Evolutionary conservation across 2,797 vertebrate genomes (phyloP).

Genomic region (Hephaestus fuliginosus): DNA sequence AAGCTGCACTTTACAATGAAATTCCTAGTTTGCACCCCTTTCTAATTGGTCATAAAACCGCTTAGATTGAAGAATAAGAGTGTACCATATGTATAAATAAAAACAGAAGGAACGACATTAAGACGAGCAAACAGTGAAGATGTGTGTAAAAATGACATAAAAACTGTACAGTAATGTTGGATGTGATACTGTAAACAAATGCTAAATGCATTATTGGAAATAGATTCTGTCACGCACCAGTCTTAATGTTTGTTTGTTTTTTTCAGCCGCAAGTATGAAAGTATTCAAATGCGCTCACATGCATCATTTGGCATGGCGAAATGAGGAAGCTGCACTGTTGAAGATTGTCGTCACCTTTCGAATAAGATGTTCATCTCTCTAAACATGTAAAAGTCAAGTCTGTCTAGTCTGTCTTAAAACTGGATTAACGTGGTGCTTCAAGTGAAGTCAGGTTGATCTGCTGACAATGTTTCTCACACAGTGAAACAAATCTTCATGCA

Average conservation of each 20-base stretch:
- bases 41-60: no score
- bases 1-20: background rate
- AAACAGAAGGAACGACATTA: no score
- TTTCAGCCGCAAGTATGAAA: background rate
- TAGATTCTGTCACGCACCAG: background rate
- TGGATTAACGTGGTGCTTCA: background rate
- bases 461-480: no score
- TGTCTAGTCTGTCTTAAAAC: background rate
- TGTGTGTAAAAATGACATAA: background rate
- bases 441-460: background rate
- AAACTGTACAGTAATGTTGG: background rate
- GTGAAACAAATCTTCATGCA: no score
- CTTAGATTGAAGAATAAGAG: no score
- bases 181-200: background rate
- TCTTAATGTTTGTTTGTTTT: background rate
- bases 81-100: no score
- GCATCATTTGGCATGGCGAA: slow-evolving; percentile 6
- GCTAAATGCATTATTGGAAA: background rate
- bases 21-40: no score
- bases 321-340: background rate
- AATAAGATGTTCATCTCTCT: background rate
- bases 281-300: background rate
- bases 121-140: background rate
- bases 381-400: background rate
- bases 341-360: background rate